Percentiles rank a stretch among this genome's conserved stretches.
phyloP scores from a whole-genome alignment of 1,140 invertebrate species.

The Coelopa frigida region DNA sequence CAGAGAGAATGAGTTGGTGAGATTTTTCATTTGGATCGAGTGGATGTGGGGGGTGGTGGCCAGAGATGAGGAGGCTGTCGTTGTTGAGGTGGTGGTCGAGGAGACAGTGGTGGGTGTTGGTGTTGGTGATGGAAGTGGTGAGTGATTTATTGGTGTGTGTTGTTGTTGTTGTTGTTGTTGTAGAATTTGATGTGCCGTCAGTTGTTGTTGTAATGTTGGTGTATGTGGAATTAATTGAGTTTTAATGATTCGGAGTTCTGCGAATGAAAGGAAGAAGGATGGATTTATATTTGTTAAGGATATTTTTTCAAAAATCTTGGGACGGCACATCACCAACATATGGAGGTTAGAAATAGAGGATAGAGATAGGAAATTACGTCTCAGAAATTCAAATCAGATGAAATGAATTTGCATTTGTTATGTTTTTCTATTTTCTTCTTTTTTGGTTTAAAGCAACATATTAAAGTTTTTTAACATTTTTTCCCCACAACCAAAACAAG shows the following conservation, averaged over 20 bases:
- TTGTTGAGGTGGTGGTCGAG: conserved; percentile 5
- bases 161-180: conserved; percentile 20
- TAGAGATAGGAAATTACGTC: too few relatives aligned
- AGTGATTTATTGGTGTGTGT: conserved; percentile 4
- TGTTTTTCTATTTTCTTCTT: too few relatives aligned
- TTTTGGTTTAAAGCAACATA: too few relatives aligned
- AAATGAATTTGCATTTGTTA: too few relatives aligned
- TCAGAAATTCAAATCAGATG: too few relatives aligned
- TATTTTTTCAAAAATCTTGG: too few relatives aligned
- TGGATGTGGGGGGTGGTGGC: conserved; percentile 10
- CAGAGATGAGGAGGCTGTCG: neutral
- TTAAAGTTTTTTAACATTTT: too few relatives aligned
- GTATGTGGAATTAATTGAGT: conserved; percentile 28
- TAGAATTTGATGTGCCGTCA: conserved; percentile 17
- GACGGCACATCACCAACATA: too few relatives aligned
- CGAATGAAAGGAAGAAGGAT: conserved; percentile 16
- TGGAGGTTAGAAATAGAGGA: too few relatives aligned
- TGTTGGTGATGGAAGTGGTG: conserved; percentile 12
- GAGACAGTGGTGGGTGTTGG: conserved; percentile 6
- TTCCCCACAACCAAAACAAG: too few relatives aligned
- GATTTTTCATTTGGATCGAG: conserved; percentile 9
- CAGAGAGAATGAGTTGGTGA: conserved; percentile 34
- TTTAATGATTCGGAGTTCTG: conserved; percentile 31
- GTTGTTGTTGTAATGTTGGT: conserved; percentile 20
- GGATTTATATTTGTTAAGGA: too few relatives aligned